Evolutionary conservation across 2,797 vertebrate species (phyloP), one percentile per base, ranked within the genome.

Genomic region (Sebastolobus alascanus): DNA sequence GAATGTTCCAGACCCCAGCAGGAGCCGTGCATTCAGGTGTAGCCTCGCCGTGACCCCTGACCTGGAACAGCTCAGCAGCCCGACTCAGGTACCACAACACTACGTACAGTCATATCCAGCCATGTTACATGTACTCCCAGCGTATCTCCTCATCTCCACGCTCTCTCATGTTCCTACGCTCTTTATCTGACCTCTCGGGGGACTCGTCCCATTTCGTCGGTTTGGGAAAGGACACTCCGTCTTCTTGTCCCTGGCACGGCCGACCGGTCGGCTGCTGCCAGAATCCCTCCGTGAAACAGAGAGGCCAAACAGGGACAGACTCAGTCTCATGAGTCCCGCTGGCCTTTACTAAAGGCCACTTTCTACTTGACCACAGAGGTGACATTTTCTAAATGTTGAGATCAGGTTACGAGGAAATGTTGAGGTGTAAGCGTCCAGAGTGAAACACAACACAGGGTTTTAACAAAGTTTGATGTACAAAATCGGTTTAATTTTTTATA

Each of bases 171-270:
- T 84, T 77, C 65, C 52, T 52, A 12, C 63, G 4, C 54, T 64
- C 84, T 80, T 85, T 87, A 79, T 86, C 76, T 9, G 46, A 67
- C 79, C 60, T 35, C 94, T 93, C 92, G 0, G 50, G 92, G 90
- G 94, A 89, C 93, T 86, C 77, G 93, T 89, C 94, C 93, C 90
- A 91, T 89, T 95, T 94, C 31, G 68, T 88, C 89, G 88, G 68
- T 73, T 73, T 70, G 90, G 89, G 90, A 92, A 92, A 84, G 82
- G 84, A 85, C 84, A 87, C 85, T 27, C 84, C 63, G 87, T 27
- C 75, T 85, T 59, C 77, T 85, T 89, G 85, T 93, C 83, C 29
- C 56, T 64, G 84, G 84, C 86, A 84, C 77, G 71, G 77, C 76
- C 52, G 54, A 87, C n/a, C 18, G 77, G 86, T 79, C 80, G 77